phyloP scores from a whole-genome alignment of 2,888 invertebrate genomes.

The Drosophila borealis region DNA sequence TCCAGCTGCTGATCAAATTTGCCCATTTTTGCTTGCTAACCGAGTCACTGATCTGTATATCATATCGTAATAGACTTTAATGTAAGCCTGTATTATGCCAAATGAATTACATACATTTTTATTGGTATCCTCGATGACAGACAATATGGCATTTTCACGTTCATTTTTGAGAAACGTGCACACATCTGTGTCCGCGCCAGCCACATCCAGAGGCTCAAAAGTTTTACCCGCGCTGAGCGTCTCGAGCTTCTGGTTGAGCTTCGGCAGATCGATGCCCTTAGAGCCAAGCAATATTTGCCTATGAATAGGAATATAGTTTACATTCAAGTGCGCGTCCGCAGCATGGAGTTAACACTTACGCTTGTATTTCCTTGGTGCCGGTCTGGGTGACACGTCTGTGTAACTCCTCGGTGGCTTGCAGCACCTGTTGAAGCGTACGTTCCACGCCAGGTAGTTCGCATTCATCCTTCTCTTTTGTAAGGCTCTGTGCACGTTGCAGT shows the following conservation, averaged over 20 bases:
- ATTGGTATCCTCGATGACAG: conserved; percentile 95
- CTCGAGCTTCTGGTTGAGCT: conserved; percentile 95
- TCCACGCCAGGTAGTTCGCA: conserved; percentile 94
- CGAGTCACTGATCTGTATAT: conserved; percentile 87
- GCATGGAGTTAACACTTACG: conserved; percentile 85
- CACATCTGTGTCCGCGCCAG: conserved; percentile 95
- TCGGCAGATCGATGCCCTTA: conserved; percentile 96
- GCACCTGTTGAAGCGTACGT: conserved; percentile 94
- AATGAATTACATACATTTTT: conserved; percentile 88
- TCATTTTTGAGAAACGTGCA: conserved; percentile 96
- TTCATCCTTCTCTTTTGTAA: conserved; percentile 94
- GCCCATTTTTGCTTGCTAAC: conserved; percentile 91
- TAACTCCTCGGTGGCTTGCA: conserved; percentile 95
- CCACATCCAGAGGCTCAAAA: conserved; percentile 94
- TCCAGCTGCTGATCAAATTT: conserved; percentile 95
- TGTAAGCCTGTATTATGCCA: not conserved
- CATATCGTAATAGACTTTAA: not conserved
- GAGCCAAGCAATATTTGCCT: conserved; percentile 96
- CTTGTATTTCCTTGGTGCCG: conserved; percentile 95
- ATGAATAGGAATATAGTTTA: conserved; percentile 15
- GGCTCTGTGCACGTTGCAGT: conserved; percentile 95
- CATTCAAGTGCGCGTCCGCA: conserved; percentile 39
- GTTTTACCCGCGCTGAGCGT: conserved; percentile 93
- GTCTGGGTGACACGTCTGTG: conserved; percentile 94
- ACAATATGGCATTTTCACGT: conserved; percentile 95